Evolutionary conservation across 2,888 invertebrate genomes (phyloP).

Genomic region (Tinea pellionella): DNA sequence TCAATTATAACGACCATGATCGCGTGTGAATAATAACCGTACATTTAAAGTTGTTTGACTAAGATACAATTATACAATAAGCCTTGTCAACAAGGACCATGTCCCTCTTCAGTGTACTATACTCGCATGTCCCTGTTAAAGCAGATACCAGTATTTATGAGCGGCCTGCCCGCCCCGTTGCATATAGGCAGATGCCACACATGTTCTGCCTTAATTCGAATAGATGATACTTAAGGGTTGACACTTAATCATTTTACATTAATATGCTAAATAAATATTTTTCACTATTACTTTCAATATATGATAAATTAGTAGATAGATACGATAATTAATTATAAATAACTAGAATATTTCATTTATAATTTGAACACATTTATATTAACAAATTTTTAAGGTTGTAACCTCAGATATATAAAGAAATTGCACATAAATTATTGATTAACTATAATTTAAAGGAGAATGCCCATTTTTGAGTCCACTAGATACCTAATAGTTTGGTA

Average conservation of each 20-base stretch:
- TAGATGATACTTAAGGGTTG: slow-evolving; percentile 51
- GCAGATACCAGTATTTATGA: slow-evolving; percentile 62
- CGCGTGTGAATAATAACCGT: slow-evolving; percentile 1
- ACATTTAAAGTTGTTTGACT: background rate
- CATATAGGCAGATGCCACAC: slow-evolving; percentile 64
- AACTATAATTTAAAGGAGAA: too few species aligned
- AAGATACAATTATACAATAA: slow-evolving; percentile 32
- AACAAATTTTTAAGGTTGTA: too few species aligned
- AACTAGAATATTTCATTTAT: too few species aligned
- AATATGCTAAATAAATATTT: background rate
- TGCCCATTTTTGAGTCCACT: too few species aligned
- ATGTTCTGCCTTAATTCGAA: slow-evolving; percentile 61
- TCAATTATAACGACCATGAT: background rate
- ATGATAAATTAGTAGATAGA: too few species aligned
- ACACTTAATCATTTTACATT: background rate
- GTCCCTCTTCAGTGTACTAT: slow-evolving; percentile 20
- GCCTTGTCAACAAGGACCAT: slow-evolving; percentile 28
- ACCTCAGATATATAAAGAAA: too few species aligned
- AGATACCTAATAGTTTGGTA: too few species aligned
- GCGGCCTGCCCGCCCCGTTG: slow-evolving; percentile 24
- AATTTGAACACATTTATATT: too few species aligned
- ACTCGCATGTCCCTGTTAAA: slow-evolving; percentile 47
- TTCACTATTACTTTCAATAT: background rate
- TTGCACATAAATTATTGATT: too few species aligned
- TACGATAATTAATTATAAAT: too few species aligned